phyloP scores from a whole-genome alignment of 64 coral and sea anemone genomes.

The Catalaphyllia jardinei region DNA sequence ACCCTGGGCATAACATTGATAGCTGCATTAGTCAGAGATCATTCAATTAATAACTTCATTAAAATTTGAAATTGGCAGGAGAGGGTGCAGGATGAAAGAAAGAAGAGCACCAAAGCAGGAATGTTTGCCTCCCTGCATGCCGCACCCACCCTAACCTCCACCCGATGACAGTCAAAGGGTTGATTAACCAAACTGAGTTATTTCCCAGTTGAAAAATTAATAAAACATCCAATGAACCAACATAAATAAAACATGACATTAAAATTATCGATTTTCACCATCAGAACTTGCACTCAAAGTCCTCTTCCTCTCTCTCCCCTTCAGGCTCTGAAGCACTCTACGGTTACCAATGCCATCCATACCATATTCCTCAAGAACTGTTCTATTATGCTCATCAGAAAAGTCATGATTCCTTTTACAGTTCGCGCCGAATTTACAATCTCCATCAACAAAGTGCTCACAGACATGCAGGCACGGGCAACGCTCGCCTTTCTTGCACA shows the following conservation, averaged over 20 bases:
- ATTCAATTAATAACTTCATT: too few species aligned
- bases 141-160: too few species aligned
- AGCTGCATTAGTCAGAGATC: too few species aligned
- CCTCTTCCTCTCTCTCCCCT: constrained; percentile 35
- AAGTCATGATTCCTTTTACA: constrained; percentile 82
- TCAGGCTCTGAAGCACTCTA: constrained; percentile 38
- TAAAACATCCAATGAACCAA: too few species aligned
- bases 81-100: too few species aligned
- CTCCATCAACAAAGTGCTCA: constrained; percentile 72
- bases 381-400: constrained; percentile 48
- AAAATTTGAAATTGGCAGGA: too few species aligned
- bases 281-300: constrained; percentile 56
- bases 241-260: not conserved
- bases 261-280: constrained; percentile 5
- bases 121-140: too few species aligned
- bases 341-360: constrained; percentile 14
- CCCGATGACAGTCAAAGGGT: too few species aligned
- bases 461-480: constrained; percentile 86
- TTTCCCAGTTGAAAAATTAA: too few species aligned
- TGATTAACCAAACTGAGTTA: too few species aligned
- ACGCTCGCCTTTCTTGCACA: constrained; percentile 55
- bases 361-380: constrained; percentile 48
- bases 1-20: too few species aligned
- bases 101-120: too few species aligned
- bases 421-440: constrained; percentile 70